A percentile compares a stretch with the other conserved stretches of the same genome.
Conservation (phyloP, 2,888 invertebrate genomes). For the Eurois occulta region DNA sequence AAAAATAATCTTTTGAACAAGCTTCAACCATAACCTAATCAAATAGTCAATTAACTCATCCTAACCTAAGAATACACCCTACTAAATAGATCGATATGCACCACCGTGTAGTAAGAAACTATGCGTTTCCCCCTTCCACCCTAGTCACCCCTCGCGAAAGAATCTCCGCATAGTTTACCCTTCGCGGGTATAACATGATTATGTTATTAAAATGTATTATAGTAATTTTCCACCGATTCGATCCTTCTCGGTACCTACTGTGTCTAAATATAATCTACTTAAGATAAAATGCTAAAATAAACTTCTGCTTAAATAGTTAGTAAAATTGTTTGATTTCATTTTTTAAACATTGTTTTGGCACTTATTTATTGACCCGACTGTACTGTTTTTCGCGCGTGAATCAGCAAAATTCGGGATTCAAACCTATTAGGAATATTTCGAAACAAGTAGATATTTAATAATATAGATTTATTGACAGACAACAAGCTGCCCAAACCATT, state of each 20-base stretch:
- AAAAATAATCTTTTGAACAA: background rate
- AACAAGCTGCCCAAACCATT: too few species aligned
- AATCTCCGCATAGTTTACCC: conserved; percentile 73
- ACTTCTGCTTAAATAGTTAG: background rate
- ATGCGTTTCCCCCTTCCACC: conserved; percentile 58
- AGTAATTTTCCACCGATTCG: conserved; percentile 42
- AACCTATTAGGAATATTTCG: background rate
- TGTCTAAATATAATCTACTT: background rate
- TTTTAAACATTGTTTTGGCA: background rate
- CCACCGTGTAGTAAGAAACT: conserved; percentile 59
- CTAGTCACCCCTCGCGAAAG: conserved; percentile 63
- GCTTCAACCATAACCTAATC: background rate
- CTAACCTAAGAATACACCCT: conserved; percentile 1
- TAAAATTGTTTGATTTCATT: background rate
- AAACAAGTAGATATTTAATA: background rate
- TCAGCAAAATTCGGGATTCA: background rate
- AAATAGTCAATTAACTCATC: conserved; percentile 4
- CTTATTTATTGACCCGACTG: conserved; percentile 1
- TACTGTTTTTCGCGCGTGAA: background rate
- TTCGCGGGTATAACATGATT: conserved; percentile 55
- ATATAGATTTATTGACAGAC: background rate
- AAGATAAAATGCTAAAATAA: background rate
- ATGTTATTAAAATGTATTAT: conserved; percentile 62
- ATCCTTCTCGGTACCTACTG: conserved; percentile 6
- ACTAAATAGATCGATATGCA: conserved; percentile 40